Base-by-base conservation (phyloP, 2,888 invertebrate genomes). In the Stenolophus ochropezus region DNA sequence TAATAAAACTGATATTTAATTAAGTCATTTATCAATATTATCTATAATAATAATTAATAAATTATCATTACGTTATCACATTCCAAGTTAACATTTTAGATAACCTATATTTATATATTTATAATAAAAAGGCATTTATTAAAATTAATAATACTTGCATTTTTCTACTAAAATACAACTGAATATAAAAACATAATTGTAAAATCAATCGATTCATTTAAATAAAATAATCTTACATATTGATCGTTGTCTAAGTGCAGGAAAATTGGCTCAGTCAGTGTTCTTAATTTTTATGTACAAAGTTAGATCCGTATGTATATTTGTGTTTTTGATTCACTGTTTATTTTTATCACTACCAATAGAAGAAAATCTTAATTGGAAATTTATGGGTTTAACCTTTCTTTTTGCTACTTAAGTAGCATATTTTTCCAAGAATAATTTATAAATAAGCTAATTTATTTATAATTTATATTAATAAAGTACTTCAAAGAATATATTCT, bases 391-490 rank as follows among this genome's bases (percentile, higher is more conserved):
- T 42, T 8, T 33, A 33, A 33, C 33, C 33, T 33, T 33, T 6
- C 14, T n/a, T n/a, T n/a, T n/a, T n/a, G 8, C 33, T 11, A 49
- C 49, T n/a, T n/a, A 1, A 49, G 49, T 58, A 25, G 6, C n/a
- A n/a, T n/a, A n/a, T n/a, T 33, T 33, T 33, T 33, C 33, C 33
- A 33, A 33, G 33, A 4, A 58, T 58, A 58, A 21, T 58, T 58
- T 23, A 58, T 23, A 11, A 21, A n/a, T n/a, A 23, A 58, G 21
- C n/a, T 23, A 23, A 53, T 53, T 53, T n/a, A 58, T 11, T n/a
- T n/a, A n/a, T 25, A 58, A 58, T 23, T 58, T 58, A n/a, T n/a
- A 23, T 58, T 58, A 58, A 58, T 58, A 23, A 58, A n/a, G n/a
- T 25, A 11, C 58, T 23, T 23, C 23, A 0, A 11, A 58, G 23